Base-by-base conservation (phyloP, 2,888 invertebrate species). In the Clostera curtula region DNA sequence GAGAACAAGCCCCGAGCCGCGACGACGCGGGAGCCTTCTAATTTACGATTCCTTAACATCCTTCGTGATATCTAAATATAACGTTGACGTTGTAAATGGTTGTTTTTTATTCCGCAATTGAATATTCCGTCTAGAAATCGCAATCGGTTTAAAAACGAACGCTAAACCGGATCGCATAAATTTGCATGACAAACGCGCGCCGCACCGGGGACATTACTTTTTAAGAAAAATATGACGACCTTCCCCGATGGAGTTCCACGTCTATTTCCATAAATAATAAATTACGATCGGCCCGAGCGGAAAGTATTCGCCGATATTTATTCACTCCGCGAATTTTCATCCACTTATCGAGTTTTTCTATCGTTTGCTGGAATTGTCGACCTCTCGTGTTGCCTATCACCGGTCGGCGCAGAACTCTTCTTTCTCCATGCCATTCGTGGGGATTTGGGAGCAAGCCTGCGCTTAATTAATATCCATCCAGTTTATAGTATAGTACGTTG, bases 261-360 rank as follows among this genome's bases (percentile, higher is more conserved):
- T 75, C 72, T 74, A 80, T 80, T 77, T 80, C 79, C 79, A 80
- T 80, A 79, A 80, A 80, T 80, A 80, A 79, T 77, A 77, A 79
- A 79, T 79, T 79, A 76, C 73, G 76, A 74, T 72, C 70, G 77
- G 66, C 65, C 69, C 59, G 56, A 61, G 68, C 70, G 69, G 64
- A 74, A 71, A 74, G 74, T 75, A 72, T 67, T 72, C 65, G 58
- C 42, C 49, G 65, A 72, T 75, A 72, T 75, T 75, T 77, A 76
- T 77, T 76, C 69, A 62, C 71, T 67, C 63, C 66, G 68, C 66
- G 67, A 72, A 71, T 72, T 73, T 66, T 67, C 61, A 72, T 75
- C 75, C 72, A 75, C 72, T 76, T 75, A 74, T 69, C 70, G 59
- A 53, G 58, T 61, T 64, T 63, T 62, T 42, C 36, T 42, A 46